Evolutionary conservation across 2,113 vertebrate species (phyloP).

Genomic region (Alectura lathami): DNA sequence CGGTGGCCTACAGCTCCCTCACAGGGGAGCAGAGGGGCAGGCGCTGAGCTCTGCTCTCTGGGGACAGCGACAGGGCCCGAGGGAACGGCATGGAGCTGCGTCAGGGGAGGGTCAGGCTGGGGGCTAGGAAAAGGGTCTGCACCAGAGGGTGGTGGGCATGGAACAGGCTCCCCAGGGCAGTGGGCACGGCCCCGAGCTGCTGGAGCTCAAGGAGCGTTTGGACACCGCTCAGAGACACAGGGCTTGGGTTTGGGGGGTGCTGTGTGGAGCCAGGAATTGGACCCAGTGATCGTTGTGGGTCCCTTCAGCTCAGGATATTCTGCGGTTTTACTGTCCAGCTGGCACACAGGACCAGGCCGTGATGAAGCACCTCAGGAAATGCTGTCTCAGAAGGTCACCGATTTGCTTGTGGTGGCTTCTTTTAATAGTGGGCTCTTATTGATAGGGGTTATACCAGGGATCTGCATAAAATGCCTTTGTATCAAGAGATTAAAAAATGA

Average conservation of each 20-base stretch:
- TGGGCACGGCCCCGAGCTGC: not conserved
- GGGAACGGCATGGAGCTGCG: too few relatives aligned
- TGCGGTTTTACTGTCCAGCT: not conserved
- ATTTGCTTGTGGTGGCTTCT: not conserved
- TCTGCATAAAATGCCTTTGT: not conserved
- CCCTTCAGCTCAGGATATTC: not conserved
- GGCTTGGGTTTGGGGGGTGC: not conserved
- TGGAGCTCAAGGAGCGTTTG: not conserved
- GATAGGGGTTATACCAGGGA: not conserved
- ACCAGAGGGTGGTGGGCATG: too few relatives aligned
- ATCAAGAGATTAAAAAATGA: slow-evolving; percentile 20
- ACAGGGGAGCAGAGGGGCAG: too few relatives aligned
- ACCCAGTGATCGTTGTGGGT: not conserved
- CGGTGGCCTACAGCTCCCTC: too few relatives aligned
- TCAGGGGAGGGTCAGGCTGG: too few relatives aligned
- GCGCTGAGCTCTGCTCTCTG: too few relatives aligned
- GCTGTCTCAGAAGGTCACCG: accelerated
- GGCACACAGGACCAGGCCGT: accelerated
- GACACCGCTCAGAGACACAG: not conserved
- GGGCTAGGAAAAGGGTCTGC: too few relatives aligned
- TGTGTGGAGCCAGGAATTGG: not conserved
- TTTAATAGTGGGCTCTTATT: not conserved
- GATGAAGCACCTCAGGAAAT: not conserved
- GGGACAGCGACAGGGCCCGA: too few relatives aligned
- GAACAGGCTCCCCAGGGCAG: too few relatives aligned